Evolutionary conservation across 1,140 invertebrate species (phyloP), one percentile per base, ranked within the genome.

Genomic region (Lucilia sericata): DNA sequence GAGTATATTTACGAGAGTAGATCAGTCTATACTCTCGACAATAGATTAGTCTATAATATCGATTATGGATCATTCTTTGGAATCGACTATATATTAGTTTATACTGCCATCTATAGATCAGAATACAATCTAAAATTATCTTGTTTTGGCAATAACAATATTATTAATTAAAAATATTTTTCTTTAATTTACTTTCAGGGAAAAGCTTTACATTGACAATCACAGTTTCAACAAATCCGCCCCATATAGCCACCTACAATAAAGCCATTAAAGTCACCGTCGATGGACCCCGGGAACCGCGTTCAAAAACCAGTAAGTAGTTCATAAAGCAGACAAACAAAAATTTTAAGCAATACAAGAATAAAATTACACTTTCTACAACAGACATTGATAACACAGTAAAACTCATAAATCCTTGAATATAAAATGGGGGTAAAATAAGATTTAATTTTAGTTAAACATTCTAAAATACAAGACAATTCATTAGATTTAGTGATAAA

Each of bases 191-290:
- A 12, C 17, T 94, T 94, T 1, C 94, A 99, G 98, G 98, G 81
- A 99, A 99, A 92, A 99, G 97, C 88, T 99, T 99, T 91, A 98
- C 97, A 75, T 92, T 99, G 88, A 99, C 98, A 86, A 99, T 99
- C 92, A 98, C 97, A 49, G 94, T 99, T 83, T 96, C 95, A 86
- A 98, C 97, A 85, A 94, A 94, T 86, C 98, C 98, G 76, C 97
- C 97, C 12, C 97, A 99, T 92, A 96, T 99, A 70, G 96, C 98
- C n/a, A 98, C 98, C 5, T 99, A 99, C 92, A 96, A 95, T 87
- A 99, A 99, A 91, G 98, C 98, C 49, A 99, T 99, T 91, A 99
- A 99, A 93, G 98, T 99, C 82, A 99, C 98, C 8, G 96, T 97
- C 21, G 98, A 99, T 92, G 98, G 98, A 88, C 98, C 98, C n/a